phyloP scores from a whole-genome alignment of 2,113 vertebrate genomes.

The Ailuropoda melanoleuca region DNA sequence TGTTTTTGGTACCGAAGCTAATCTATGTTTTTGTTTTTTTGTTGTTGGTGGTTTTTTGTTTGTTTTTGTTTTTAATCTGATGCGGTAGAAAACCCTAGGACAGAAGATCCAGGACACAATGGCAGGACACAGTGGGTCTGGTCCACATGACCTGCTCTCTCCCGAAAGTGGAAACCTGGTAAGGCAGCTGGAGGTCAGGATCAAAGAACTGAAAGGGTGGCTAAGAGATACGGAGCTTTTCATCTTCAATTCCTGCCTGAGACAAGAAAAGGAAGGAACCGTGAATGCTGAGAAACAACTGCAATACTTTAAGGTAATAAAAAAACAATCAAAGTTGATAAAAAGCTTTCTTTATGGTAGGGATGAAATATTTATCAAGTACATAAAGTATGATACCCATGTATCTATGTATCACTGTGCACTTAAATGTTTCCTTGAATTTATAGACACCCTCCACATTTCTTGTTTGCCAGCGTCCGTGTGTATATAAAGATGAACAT shows the following conservation, averaged over 20 bases:
- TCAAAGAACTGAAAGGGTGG: conserved; percentile 98
- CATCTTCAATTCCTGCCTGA: conserved; percentile 98
- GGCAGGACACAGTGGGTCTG: conserved; percentile 83
- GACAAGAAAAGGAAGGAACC: conserved; percentile 90
- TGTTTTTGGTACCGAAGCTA: conserved; percentile 74
- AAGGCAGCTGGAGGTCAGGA: conserved; percentile 94
- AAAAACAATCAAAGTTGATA: conserved; percentile 78
- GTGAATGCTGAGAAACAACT: conserved; percentile 91
- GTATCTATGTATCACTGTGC: conserved; percentile 71
- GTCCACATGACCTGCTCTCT: conserved; percentile 90
- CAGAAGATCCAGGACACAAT: conserved; percentile 88
- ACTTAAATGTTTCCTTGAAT: conserved; percentile 72
- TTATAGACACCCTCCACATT: conserved; percentile 64
- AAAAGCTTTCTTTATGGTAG: conserved; percentile 75
- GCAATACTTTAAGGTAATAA: conserved; percentile 96
- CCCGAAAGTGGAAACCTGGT: conserved; percentile 94
- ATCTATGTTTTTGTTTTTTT: conserved; percentile 81
- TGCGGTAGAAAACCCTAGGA: conserved; percentile 90
- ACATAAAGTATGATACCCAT: conserved; percentile 64
- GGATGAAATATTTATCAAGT: conserved; percentile 82
- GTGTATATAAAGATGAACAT: conserved; percentile 52
- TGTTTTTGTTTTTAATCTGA: conserved; percentile 80
- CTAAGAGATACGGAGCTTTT: conserved; percentile 98
- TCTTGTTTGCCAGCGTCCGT: conserved; percentile 45
- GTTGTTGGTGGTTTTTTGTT: conserved; percentile 26